Evolutionary conservation across 2,888 invertebrate genomes (phyloP).

Genomic region (Hymenopus coronatus): DNA sequence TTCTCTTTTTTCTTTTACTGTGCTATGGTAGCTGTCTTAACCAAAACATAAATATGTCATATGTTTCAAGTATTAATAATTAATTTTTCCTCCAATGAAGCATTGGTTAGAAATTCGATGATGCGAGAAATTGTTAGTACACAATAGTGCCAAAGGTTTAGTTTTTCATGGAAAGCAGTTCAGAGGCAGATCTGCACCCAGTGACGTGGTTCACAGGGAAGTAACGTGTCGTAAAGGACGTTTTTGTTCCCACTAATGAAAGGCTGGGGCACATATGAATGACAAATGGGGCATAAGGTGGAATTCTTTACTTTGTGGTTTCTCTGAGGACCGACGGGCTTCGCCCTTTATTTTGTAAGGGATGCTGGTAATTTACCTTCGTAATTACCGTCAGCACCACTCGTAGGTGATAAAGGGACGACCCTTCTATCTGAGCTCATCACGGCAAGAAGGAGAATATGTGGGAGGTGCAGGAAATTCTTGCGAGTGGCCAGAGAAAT

Average conservation of each 20-base stretch:
- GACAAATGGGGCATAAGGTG: neutral
- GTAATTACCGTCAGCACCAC: neutral
- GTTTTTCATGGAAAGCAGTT: too few relatives aligned
- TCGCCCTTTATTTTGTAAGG: neutral
- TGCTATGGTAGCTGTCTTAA: too few relatives aligned
- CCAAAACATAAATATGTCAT: too few relatives aligned
- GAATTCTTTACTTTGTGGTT: neutral
- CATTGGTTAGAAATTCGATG: too few relatives aligned
- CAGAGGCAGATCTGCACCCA: too few relatives aligned
- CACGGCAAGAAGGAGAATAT: neutral
- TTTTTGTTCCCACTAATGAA: neutral
- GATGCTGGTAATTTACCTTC: conserved; percentile 5
- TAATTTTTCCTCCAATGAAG: too few relatives aligned
- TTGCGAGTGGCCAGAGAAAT: neutral
- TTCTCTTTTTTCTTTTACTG: too few relatives aligned
- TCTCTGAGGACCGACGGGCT: too few relatives aligned
- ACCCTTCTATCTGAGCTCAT: neutral
- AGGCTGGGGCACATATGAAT: neutral
- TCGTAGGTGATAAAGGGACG: neutral
- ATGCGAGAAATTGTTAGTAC: too few relatives aligned
- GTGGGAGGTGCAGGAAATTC: neutral
- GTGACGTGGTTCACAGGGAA: too few relatives aligned
- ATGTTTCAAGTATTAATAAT: too few relatives aligned
- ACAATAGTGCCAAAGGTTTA: too few relatives aligned
- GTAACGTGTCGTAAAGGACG: neutral